Evolutionary conservation across 2,888 invertebrate species (phyloP).

Genomic region (Galerucella pusilla): DNA sequence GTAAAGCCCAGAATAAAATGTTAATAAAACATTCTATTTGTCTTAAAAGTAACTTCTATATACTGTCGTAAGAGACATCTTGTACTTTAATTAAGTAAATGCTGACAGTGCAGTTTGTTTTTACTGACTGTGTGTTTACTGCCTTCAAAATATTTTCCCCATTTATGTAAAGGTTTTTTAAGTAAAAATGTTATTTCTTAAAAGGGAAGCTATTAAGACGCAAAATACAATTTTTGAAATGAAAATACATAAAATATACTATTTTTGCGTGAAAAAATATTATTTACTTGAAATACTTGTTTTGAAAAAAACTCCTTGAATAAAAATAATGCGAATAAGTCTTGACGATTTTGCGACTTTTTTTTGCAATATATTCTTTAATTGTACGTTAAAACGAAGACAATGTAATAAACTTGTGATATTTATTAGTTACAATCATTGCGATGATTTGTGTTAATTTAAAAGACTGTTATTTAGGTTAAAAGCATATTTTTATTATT

Average conservation of each 20-base stretch:
- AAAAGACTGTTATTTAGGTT: slow-evolving; percentile 5
- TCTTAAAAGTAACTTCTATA: slow-evolving; percentile 7
- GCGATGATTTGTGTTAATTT: background rate
- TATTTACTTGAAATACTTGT: background rate
- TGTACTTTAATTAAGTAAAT: background rate
- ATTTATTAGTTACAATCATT: background rate
- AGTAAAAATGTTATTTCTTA: background rate
- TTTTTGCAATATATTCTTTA: background rate
- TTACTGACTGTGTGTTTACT: slow-evolving; percentile 2
- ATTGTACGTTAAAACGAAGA: background rate
- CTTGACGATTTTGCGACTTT: background rate
- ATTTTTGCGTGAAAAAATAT: background rate
- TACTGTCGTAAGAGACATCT: background rate
- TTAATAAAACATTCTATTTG: slow-evolving; percentile 55
- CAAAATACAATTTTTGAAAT: background rate
- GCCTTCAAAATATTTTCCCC: background rate
- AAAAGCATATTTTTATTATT: background rate
- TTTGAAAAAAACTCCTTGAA: background rate
- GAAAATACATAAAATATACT: no score
- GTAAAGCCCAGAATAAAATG: slow-evolving; percentile 80
- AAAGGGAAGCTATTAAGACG: background rate
- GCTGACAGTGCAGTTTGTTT: background rate
- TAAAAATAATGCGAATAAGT: background rate
- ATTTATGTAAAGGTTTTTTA: background rate
- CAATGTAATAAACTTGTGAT: background rate